Percentiles rank a stretch among this genome's conserved stretches.
Evolutionary conservation across 2,797 vertebrate genomes (phyloP).

Genomic region (Gobio occitaniae): DNA sequence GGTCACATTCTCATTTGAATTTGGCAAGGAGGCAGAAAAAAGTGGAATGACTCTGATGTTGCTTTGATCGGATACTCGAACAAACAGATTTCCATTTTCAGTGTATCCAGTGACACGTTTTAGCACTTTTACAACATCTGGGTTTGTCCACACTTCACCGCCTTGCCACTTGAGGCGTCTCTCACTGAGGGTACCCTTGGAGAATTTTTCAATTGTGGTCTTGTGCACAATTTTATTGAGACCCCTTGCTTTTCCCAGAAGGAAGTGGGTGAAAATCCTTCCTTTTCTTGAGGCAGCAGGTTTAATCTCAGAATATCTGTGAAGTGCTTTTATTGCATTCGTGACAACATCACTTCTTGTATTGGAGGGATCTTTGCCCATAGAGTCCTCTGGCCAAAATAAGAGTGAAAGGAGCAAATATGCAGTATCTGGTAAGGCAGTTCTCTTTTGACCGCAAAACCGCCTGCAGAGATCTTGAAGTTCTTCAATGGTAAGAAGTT

Average conservation of each 20-base stretch:
- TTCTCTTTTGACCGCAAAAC: constrained; percentile 70
- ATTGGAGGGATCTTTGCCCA: no score
- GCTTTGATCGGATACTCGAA: constrained; percentile 71
- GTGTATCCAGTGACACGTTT: constrained; percentile 82
- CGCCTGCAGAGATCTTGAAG: constrained; percentile 74
- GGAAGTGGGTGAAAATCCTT: constrained; percentile 81
- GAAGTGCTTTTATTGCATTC: constrained; percentile 74
- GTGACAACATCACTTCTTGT: constrained; percentile 73
- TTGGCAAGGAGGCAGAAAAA: constrained; percentile 68
- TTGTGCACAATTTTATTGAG: constrained; percentile 74
- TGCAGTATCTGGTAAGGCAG: constrained; percentile 72
- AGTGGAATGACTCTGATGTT: constrained; percentile 70
- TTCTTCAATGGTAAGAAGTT: constrained; percentile 65
- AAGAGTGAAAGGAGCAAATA: constrained; percentile 82
- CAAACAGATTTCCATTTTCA: constrained; percentile 77
- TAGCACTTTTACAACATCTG: constrained; percentile 66
- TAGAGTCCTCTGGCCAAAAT: constrained; percentile 82
- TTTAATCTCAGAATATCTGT: constrained; percentile 72
- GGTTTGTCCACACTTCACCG: constrained; percentile 72
- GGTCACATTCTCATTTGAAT: constrained; percentile 79
- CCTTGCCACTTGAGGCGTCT: constrained; percentile 72
- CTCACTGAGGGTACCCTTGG: constrained; percentile 63
- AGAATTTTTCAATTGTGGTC: constrained; percentile 69
- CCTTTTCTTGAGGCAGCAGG: constrained; percentile 76
- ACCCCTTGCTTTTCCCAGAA: constrained; percentile 75